Conservation (phyloP, 2,113 vertebrate genomes). For the Cyphomyrus plagiostoma region DNA sequence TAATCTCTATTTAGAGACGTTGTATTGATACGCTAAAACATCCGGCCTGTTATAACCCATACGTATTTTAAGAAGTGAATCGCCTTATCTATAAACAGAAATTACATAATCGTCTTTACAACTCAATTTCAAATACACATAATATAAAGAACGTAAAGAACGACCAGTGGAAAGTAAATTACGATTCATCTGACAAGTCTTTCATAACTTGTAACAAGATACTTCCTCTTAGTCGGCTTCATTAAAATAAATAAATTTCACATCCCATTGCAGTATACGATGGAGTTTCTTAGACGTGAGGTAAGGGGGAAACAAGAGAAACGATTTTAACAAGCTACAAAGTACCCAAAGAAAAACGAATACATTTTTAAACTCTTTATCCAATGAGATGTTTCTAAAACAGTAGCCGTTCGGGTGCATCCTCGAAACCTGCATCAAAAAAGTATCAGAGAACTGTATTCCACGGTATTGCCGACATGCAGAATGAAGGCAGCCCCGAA, state of each 20-base stretch:
- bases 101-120: not conserved
- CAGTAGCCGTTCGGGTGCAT: not conserved
- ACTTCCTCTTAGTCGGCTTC: conserved; percentile 5
- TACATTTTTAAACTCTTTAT: conserved; percentile 33
- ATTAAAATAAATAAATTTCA: not conserved
- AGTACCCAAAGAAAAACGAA: conserved; percentile 29
- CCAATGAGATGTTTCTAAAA: conserved; percentile 24
- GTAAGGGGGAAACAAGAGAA: not conserved
- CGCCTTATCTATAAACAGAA: not conserved
- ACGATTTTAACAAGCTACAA: conserved; percentile 27
- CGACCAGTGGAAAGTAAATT: not conserved
- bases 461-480: not conserved
- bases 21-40: not conserved
- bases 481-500: not conserved
- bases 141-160: not conserved
- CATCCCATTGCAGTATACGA: conserved; percentile 15
- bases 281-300: conserved; percentile 42
- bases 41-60: not conserved
- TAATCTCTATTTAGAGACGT: not conserved
- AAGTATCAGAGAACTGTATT: conserved; percentile 7
- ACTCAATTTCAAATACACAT: not conserved
- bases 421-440: not conserved
- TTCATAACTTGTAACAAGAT: not conserved
- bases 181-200: not conserved
- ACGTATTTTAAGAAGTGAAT: not conserved